Evolutionary conservation across 2,797 vertebrate genomes (phyloP).

Genomic region (Aeoliscus strigatus): DNA sequence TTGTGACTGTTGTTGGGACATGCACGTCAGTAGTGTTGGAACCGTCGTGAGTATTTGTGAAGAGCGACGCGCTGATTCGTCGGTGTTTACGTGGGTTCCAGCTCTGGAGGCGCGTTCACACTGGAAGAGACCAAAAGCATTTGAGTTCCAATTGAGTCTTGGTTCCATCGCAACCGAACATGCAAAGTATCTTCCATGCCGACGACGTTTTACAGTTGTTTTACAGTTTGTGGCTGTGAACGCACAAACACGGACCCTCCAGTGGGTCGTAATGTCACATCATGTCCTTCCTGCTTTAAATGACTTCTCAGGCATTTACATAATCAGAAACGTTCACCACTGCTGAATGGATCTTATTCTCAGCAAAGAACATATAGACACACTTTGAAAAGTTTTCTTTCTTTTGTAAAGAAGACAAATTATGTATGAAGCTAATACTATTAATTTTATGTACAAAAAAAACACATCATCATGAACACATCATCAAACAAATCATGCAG

Average conservation of each 20-base stretch:
- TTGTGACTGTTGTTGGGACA: slow-evolving; percentile 33
- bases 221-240: slow-evolving; percentile 26
- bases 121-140: slow-evolving; percentile 16
- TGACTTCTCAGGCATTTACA: slow-evolving; percentile 90
- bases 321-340: slow-evolving; percentile 76
- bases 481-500: slow-evolving; percentile 72
- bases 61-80: slow-evolving; percentile 21
- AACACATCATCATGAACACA: too few species aligned
- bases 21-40: slow-evolving; percentile 30
- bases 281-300: slow-evolving; percentile 62
- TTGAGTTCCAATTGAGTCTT: slow-evolving; percentile 31
- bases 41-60: slow-evolving; percentile 27
- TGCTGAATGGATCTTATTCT: slow-evolving; percentile 77
- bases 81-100: slow-evolving; percentile 40
- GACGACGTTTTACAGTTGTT: slow-evolving; percentile 2
- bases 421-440: slow-evolving; percentile 68
- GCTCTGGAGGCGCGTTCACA: slow-evolving; percentile 19
- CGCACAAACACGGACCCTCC: slow-evolving; percentile 20
- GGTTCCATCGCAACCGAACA: slow-evolving; percentile 41
- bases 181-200: slow-evolving; percentile 36
- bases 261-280: slow-evolving; percentile 14
- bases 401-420: slow-evolving; percentile 83
- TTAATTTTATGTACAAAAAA: slow-evolving; percentile 69
- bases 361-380: slow-evolving; percentile 60
- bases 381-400: slow-evolving; percentile 68